Conservation (phyloP, 2,888 invertebrate genomes). For the Nomada lathburiana region DNA sequence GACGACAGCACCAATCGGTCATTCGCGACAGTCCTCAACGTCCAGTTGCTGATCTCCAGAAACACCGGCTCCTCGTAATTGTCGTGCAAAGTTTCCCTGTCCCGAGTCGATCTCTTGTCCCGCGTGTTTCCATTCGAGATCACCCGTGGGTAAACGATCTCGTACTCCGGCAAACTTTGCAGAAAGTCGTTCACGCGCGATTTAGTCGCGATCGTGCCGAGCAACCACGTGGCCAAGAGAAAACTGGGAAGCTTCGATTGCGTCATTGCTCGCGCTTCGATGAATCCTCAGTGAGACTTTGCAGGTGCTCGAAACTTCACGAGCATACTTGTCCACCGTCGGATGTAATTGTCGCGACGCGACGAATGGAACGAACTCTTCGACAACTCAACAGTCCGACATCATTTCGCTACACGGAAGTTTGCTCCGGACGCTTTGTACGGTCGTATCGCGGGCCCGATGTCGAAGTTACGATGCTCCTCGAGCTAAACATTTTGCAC, state of each 20-base stretch:
- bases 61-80: slow-evolving; percentile 22
- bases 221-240: slow-evolving; percentile 47
- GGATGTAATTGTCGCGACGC: not conserved
- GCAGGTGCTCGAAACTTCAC: not conserved
- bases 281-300: slow-evolving; percentile 31
- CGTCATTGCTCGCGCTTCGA: slow-evolving; percentile 32
- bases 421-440: not conserved
- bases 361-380: not conserved
- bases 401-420: not conserved
- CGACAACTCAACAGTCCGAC: not conserved
- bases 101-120: slow-evolving; percentile 45
- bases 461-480: not conserved
- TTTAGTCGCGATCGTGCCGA: slow-evolving; percentile 48
- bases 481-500: not conserved
- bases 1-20: slow-evolving; percentile 68
- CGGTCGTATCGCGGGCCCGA: not conserved
- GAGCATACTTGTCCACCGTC: not conserved
- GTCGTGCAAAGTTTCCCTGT: not conserved
- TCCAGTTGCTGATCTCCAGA: slow-evolving; percentile 74
- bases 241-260: slow-evolving; percentile 53
- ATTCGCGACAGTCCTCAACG: slow-evolving; percentile 69
- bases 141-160: slow-evolving; percentile 74
- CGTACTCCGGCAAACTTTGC: slow-evolving; percentile 40
- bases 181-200: slow-evolving; percentile 30
- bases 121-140: slow-evolving; percentile 50